Base-by-base conservation (phyloP, 2,888 invertebrate species). In the Bombylius discolor region DNA sequence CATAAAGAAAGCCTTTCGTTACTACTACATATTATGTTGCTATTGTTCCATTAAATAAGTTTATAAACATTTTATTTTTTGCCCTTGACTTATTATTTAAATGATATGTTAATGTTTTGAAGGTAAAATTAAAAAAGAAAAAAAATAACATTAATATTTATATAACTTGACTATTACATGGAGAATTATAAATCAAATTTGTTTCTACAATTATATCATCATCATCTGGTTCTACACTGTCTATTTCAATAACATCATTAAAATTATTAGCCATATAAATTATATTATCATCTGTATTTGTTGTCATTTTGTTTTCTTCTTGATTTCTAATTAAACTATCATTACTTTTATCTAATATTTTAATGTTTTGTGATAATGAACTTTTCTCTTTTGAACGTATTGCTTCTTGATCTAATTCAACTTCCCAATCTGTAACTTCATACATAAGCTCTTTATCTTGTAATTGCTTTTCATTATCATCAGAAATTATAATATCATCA, bases 351-450 rank as follows among this genome's bases (percentile, higher is more conserved):
- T 23, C 23, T 23, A 23, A 23, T 23, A 23, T 23, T 2, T 52
- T 53, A 39, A n/a, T 44, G 47, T 47, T 42, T 47, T 39, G 32
- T 47, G 23, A 44, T n/a, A 14, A 14, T 55, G 11, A 52, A 47
- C 52, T 56, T 8, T 58, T 51, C 31, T 56, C 59, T 32, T 58
- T 51, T 14, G 56, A 32, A 33, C 33, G 23, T n/a, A 51, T 61
- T 7, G 69, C 68, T 49, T 72, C 79, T 59, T 80, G 77, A 59
- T 81, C 81, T 48, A 81, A 67, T 64, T 81, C 81, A 73, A 80
- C 79, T 67, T 81, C 81, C 81, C 81, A 82, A 62, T 81, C 81
- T 31, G 72, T 72, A 14, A 42, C 12, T 11, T 42, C 39, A 42
- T 42, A 42, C 5, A 42, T 11, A 42, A 11, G 4, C 11, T 42